phyloP scores from a whole-genome alignment of 2,797 vertebrate genomes.

The Hipposideros larvatus region DNA sequence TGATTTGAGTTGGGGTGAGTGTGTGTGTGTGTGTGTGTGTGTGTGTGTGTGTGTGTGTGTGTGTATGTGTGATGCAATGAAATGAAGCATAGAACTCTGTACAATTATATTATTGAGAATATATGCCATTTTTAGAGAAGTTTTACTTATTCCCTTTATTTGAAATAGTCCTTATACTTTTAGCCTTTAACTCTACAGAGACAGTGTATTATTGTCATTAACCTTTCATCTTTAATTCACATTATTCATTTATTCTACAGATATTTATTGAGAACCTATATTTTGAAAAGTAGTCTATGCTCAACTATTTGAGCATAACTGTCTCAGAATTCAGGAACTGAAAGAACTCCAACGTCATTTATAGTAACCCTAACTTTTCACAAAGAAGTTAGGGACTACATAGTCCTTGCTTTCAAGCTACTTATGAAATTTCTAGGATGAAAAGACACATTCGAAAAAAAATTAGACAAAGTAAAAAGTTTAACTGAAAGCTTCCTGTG shows the following conservation, averaged over 20 bases:
- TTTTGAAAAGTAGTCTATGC: conserved; percentile 24
- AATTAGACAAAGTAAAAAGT: neutral
- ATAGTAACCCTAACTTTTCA: neutral
- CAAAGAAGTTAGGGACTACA: neutral
- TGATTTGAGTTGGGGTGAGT: neutral
- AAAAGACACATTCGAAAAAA: neutral
- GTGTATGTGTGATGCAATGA: neutral
- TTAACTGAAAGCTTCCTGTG: neutral
- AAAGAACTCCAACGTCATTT: neutral
- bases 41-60: no score
- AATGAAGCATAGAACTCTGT: conserved; percentile 14
- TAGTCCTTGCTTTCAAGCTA: neutral
- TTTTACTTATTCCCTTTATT: conserved; percentile 33
- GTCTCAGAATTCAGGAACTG: neutral
- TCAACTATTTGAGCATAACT: neutral
- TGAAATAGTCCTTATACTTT: neutral
- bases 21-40: neutral
- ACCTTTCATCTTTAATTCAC: conserved; percentile 27
- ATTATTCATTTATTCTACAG: conserved; percentile 23
- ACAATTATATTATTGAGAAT: neutral
- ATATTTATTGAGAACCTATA: neutral
- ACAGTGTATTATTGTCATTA: neutral
- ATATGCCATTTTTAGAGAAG: conserved; percentile 1
- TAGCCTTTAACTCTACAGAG: neutral
- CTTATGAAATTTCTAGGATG: neutral